A percentile compares a stretch with the other conserved stretches of the same genome.
phyloP scores from a whole-genome alignment of 1,140 invertebrate species.

The Sycophila sp. region DNA sequence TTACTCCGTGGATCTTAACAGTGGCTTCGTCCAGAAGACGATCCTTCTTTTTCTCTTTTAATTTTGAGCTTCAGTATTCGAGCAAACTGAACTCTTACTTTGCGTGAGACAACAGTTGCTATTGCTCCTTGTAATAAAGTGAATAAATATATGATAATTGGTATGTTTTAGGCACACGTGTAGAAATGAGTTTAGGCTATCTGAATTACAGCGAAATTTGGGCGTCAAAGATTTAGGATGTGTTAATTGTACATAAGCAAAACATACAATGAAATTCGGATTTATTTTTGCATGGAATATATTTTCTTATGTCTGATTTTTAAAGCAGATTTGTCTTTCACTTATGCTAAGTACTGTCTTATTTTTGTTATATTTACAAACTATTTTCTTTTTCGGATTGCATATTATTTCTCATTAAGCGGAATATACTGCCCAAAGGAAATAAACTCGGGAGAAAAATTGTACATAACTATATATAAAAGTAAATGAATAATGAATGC shows the following conservation, averaged over 20 bases:
- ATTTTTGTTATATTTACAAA: not conserved
- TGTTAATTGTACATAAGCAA: slow-evolving; percentile 54
- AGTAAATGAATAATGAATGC: too few relatives aligned
- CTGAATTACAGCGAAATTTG: slow-evolving; percentile 45
- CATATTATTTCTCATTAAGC: not conserved
- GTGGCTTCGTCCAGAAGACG: slow-evolving; percentile 10
- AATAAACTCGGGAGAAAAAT: not conserved
- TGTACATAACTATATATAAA: slow-evolving; percentile 11
- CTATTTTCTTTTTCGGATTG: not conserved
- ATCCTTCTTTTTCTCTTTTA: slow-evolving; percentile 13
- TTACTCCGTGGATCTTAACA: slow-evolving; percentile 21
- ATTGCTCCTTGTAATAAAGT: slow-evolving; percentile 40
- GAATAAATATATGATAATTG: slow-evolving; percentile 37
- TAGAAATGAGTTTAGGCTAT: slow-evolving; percentile 48
- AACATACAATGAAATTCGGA: slow-evolving; percentile 60
- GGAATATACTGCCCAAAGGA: not conserved
- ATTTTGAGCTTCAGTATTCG: slow-evolving; percentile 30
- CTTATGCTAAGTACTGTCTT: not conserved
- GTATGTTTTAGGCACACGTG: slow-evolving; percentile 40
- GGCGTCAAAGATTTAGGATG: slow-evolving; percentile 42
- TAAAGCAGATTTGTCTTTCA: not conserved
- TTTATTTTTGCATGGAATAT: slow-evolving; percentile 43
- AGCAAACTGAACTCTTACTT: slow-evolving; percentile 18
- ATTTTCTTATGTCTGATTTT: slow-evolving; percentile 19
- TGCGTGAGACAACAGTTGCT: not conserved